Evolutionary conservation across 1,140 invertebrate genomes (phyloP).

Genomic region (Calliopsis andreniformis): DNA sequence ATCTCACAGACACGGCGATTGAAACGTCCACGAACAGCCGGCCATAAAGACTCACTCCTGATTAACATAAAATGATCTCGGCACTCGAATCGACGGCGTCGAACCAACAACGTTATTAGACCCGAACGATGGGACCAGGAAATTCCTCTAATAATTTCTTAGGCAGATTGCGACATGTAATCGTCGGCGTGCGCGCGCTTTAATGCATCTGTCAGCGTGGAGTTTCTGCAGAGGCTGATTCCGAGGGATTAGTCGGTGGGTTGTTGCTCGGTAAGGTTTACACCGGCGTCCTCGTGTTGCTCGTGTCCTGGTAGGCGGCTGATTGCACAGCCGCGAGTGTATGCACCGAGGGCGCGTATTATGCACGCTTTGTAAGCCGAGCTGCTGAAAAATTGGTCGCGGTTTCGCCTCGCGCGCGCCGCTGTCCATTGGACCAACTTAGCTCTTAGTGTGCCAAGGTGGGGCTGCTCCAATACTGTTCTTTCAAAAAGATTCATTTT

Average conservation of each 20-base stretch:
- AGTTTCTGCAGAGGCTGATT: conserved; percentile 54
- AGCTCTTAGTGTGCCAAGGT: too few relatives aligned
- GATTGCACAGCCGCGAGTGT: conserved; percentile 57
- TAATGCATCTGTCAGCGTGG: conserved; percentile 50
- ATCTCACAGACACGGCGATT: not conserved
- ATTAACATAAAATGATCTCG: conserved; percentile 17
- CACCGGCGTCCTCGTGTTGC: conserved; percentile 48
- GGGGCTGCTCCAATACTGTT: too few relatives aligned
- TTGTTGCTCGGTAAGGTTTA: conserved; percentile 54
- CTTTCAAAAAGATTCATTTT: too few relatives aligned
- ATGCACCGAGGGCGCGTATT: conserved; percentile 58
- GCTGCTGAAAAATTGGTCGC: conserved; percentile 68
- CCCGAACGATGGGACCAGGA: conserved; percentile 12
- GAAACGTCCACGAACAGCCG: not conserved
- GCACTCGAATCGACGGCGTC: not conserved
- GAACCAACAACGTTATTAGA: conserved; percentile 28
- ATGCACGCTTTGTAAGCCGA: conserved; percentile 69
- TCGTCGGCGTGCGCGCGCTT: conserved; percentile 29
- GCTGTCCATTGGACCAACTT: conserved; percentile 48
- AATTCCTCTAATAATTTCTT: conserved; percentile 45
- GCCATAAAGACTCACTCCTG: not conserved
- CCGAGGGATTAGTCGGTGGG: conserved; percentile 59
- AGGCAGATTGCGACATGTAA: conserved; percentile 52
- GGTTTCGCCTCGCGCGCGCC: conserved; percentile 21
- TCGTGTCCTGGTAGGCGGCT: conserved; percentile 58